phyloP scores from a whole-genome alignment of 2,888 invertebrate species.

The Nebria salina region DNA sequence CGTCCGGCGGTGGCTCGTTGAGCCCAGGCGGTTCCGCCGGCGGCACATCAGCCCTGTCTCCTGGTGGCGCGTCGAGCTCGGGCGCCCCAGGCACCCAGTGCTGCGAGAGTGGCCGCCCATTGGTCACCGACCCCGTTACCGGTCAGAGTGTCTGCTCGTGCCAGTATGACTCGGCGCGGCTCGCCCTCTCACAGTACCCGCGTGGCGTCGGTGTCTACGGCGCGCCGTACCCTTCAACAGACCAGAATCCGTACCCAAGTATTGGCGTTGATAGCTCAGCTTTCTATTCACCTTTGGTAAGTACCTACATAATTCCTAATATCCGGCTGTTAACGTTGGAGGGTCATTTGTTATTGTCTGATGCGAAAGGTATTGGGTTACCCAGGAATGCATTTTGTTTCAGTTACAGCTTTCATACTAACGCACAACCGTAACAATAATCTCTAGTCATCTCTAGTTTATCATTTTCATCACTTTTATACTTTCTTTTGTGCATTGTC shows the following conservation, averaged over 20 bases:
- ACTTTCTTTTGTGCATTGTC: too few relatives aligned
- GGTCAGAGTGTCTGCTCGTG: conserved; percentile 95
- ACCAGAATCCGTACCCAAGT: conserved; percentile 92
- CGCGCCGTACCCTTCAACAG: conserved; percentile 87
- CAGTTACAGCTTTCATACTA: too few relatives aligned
- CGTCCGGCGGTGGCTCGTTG: conserved; percentile 79
- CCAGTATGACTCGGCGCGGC: conserved; percentile 89
- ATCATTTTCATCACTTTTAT: too few relatives aligned
- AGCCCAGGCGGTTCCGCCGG: conserved; percentile 72
- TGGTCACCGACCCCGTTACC: conserved; percentile 92
- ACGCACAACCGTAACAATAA: too few relatives aligned
- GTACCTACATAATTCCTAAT: conserved; percentile 55
- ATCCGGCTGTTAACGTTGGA: too few relatives aligned
- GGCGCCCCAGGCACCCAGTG: conserved; percentile 65
- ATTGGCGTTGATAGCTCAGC: conserved; percentile 94
- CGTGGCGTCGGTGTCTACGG: conserved; percentile 86
- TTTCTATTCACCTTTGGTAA: conserved; percentile 94
- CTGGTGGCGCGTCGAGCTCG: conserved; percentile 60
- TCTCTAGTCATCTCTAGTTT: too few relatives aligned
- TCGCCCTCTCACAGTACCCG: conserved; percentile 85
- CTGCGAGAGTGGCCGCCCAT: conserved; percentile 91
- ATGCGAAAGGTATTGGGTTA: too few relatives aligned
- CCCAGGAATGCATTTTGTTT: too few relatives aligned
- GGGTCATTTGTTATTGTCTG: too few relatives aligned
- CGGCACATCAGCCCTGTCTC: conserved; percentile 59